Base-by-base conservation (phyloP, 2,797 vertebrate species). In the Mormyrus hasselquistii region DNA sequence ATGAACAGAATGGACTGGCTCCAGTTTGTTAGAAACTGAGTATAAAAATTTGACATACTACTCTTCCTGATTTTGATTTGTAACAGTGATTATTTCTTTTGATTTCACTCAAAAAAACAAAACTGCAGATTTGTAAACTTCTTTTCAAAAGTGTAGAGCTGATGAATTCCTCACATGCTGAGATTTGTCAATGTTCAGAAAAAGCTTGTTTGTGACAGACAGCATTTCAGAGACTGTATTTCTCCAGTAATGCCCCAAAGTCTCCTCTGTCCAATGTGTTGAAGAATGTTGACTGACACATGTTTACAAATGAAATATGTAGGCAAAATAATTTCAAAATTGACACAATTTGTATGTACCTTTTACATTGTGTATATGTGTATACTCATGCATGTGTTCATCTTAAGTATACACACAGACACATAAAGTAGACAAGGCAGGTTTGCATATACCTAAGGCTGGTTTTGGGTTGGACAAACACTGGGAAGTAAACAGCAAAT, bases 391-490 rank as follows among this genome's bases (percentile, higher is more conserved):
- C 53, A 55, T 57, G 85, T n/a, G n/a, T 50, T 53, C 22, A 53
- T 55, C 25, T 57, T 4, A 55, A 88, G 86, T 69, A 25, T 88
- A 82, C 73, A 87, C n/a, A 76, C 69, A 87, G 50, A 62, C 38
- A 82, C 69, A 89, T 49, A 57, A 52, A 29, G 25, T 88, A 84
- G 88, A 89, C 90, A 90, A 86, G 89, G 89, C 90, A 90, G 90
- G 88, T 89, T 89, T 88, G 87, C 83, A 90, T 91, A 91, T 89
- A 95, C 95, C 93, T 96, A 96, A 96, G 96, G 96, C 96, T 95
- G 95, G 94, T 94, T 95, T 95, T 93, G 90, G 92, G 92, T 94
- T 91, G 91, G 29, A 93, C 94, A 93, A 92, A 94, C 93, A 95
- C 93, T 90, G 92, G 91, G 93, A 94, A 94, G 92, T 88, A 92